These are phyloP conservation scores for Myrmecobius fasciatus DNA, from an alignment of 2,113 vertebrate species.

Conservation along the genomic window DNA sequence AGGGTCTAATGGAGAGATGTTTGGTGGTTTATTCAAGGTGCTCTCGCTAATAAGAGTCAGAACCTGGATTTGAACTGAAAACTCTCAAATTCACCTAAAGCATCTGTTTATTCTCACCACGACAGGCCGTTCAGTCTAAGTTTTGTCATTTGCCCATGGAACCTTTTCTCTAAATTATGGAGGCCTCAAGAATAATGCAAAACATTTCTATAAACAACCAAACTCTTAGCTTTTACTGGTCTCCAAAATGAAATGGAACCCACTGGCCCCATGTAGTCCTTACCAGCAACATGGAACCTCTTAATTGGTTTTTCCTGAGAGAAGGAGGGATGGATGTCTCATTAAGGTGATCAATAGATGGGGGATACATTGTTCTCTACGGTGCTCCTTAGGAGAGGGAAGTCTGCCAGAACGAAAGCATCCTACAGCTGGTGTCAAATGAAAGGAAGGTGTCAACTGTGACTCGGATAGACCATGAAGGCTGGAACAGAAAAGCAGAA, in stretches of 20 bases:
- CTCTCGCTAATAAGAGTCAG: neutral
- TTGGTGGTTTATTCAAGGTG: neutral
- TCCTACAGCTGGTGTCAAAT: constrained; percentile 49
- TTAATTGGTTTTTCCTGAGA: constrained; percentile 72
- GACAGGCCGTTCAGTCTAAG: neutral
- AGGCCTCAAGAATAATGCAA: neutral
- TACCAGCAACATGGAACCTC: constrained; percentile 73
- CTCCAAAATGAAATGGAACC: constrained; percentile 48
- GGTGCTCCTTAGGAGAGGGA: constrained; percentile 37
- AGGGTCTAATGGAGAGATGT: neutral
- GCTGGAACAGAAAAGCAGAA: neutral
- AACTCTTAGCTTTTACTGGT: constrained; percentile 32
- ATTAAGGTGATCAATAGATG: constrained; percentile 61
- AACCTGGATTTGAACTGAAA: neutral
- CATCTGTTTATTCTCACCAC: neutral
- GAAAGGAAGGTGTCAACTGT: neutral
- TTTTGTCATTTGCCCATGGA: neutral
- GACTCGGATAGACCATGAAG: neutral
- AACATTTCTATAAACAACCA: neutral
- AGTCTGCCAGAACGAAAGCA: constrained; percentile 40
- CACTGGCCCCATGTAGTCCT: constrained; percentile 27
- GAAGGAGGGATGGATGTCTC: constrained; percentile 54
- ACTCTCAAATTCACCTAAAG: neutral
- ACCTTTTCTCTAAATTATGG: neutral
- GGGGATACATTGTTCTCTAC: constrained; percentile 56